Conservation (phyloP, 2,797 vertebrate genomes). For the Galagoides demidoff region DNA sequence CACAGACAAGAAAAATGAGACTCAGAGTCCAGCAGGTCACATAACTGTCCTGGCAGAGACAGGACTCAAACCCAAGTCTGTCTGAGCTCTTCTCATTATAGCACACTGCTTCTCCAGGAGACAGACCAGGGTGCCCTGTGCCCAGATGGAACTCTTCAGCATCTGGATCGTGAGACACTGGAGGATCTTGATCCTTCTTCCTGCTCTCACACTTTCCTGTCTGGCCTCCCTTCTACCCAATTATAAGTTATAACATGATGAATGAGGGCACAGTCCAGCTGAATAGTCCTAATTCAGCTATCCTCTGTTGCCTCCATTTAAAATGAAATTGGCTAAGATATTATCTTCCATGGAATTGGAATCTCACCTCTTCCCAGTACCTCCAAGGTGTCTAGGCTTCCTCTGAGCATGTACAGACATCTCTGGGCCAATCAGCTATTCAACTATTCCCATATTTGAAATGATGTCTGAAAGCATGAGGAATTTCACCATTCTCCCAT, state of each 20-base stretch:
- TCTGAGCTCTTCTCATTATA: background rate
- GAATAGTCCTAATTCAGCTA: background rate
- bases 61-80: background rate
- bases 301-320: background rate
- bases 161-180: background rate
- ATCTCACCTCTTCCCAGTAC: background rate
- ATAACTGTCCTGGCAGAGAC: background rate
- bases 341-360: background rate
- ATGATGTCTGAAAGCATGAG: background rate
- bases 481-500: background rate
- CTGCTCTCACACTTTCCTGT: background rate
- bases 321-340: background rate
- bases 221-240: background rate
- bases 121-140: background rate
- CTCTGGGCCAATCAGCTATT: background rate
- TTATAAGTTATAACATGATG: background rate
- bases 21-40: background rate
- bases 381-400: background rate
- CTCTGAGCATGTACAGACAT: background rate
- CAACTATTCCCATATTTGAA: background rate
- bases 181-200: background rate
- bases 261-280: background rate
- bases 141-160: background rate
- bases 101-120: background rate
- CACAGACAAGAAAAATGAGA: background rate